Conservation (phyloP, 2,797 vertebrate species). For the Dallia pectoralis region DNA sequence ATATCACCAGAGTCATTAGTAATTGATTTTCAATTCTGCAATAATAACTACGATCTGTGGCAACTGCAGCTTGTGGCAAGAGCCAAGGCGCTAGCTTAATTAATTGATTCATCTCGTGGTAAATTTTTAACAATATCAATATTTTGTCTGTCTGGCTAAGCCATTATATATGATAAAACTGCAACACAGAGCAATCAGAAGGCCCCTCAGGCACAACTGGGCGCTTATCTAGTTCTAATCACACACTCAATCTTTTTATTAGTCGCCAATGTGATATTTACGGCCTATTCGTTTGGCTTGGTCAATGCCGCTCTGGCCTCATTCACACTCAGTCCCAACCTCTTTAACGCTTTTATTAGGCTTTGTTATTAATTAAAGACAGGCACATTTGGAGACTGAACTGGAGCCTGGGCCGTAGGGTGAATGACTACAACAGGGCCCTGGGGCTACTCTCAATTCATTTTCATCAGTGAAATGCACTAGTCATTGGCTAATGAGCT, state of each 20-base stretch:
- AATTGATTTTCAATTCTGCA: slow-evolving; percentile 55
- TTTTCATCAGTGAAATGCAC: neutral
- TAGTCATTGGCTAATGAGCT: slow-evolving; percentile 4
- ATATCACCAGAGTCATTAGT: slow-evolving; percentile 46
- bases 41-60: slow-evolving; percentile 48
- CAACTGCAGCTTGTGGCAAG: slow-evolving; percentile 23
- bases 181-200: slow-evolving; percentile 35
- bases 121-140: slow-evolving; percentile 49
- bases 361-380: slow-evolving; percentile 27
- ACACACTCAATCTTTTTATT: slow-evolving; percentile 46
- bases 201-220: slow-evolving; percentile 23
- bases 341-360: slow-evolving; percentile 20
- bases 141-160: slow-evolving; percentile 39
- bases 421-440: neutral
- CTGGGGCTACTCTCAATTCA: neutral
- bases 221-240: slow-evolving; percentile 39
- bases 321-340: slow-evolving; percentile 13
- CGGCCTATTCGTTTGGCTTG: slow-evolving; percentile 24
- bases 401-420: neutral
- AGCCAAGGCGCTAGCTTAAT: slow-evolving; percentile 38
- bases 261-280: slow-evolving; percentile 40
- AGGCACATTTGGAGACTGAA: slow-evolving; percentile 9
- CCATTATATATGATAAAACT: slow-evolving; percentile 47
- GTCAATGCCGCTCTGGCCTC: slow-evolving; percentile 11
- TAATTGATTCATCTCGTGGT: slow-evolving; percentile 51